Evolutionary conservation across 2,888 invertebrate species (phyloP).

Genomic region (Tolmerus cingulatus): DNA sequence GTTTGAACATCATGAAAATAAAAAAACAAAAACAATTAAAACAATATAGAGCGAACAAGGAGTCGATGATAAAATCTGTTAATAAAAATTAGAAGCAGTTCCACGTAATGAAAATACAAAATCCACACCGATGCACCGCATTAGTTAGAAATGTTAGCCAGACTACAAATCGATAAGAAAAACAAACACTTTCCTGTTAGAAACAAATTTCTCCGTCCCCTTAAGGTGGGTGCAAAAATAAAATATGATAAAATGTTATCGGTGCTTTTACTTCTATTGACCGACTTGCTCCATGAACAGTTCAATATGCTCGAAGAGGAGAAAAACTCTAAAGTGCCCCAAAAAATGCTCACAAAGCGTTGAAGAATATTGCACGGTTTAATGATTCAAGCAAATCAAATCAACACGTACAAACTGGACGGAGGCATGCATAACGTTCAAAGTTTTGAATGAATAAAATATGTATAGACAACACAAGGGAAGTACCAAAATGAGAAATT

Average conservation of each 20-base stretch:
- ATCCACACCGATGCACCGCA: background rate
- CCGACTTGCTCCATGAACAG: background rate
- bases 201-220: background rate
- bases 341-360: conserved; percentile 31
- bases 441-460: background rate
- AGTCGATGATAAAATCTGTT: background rate
- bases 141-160: background rate
- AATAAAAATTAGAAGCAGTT: background rate
- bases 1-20: background rate
- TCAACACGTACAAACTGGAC: background rate
- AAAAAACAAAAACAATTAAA: background rate
- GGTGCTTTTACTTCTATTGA: background rate
- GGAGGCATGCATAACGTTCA: background rate
- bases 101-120: background rate
- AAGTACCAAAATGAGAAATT: background rate
- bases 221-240: background rate
- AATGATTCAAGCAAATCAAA: background rate
- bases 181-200: background rate
- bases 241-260: background rate
- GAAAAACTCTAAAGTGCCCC: conserved; percentile 16
- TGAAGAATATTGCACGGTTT: background rate
- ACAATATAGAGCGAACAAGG: background rate
- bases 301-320: background rate
- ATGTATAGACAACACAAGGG: background rate
- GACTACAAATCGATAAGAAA: background rate